Base-by-base conservation (phyloP, 2,888 invertebrate species). In the Melanophora roralis region DNA sequence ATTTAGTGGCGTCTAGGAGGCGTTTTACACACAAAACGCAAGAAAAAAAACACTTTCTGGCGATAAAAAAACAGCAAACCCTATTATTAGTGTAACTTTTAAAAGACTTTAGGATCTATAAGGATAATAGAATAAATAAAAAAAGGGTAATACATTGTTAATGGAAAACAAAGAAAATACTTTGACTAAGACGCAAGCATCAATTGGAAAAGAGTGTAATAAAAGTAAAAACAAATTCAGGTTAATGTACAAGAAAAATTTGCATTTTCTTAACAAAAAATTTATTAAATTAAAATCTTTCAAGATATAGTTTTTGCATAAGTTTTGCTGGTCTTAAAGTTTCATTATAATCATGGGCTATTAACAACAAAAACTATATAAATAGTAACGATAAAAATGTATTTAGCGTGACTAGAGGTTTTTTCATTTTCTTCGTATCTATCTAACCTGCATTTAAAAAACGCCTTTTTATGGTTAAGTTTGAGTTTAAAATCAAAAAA, bases 41-140 rank as follows among this genome's bases (percentile, higher is more conserved):
- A 34, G 51, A n/a, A 69, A 38, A 38, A 16, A 34, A 72, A 45
- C 21, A 5, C 36, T 51, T 51, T 19, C 40, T 59, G 3, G 51
- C 23, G 19, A 23, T 49, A 14, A 49, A n/a, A n/a, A n/a, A 73
- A 49, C 49, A 40, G 40, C 21, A 51, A 64, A 68, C 34, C 73
- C 73, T 73, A 78, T 73, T 73, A 78, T 78, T 78, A 78, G 68
- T 43, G 68, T 68, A 64, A 45, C 49, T 57, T 68, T 59, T n/a
- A n/a, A n/a, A 40, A 57, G 14, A 47, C 45, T 36, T 6, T 19
- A 55, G 45, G 53, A 47, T 27, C 27, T 62, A 55, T 57, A 68
- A 75, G 75, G 75, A 49, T 45, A 62, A 57, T 53, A 75, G 32
- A 69, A 40, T 32, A 59, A 74, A 59, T 16, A 53, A 16, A 65